phyloP scores from a whole-genome alignment of 2,113 vertebrate genomes.

The Andinoacara biseriatus region DNA sequence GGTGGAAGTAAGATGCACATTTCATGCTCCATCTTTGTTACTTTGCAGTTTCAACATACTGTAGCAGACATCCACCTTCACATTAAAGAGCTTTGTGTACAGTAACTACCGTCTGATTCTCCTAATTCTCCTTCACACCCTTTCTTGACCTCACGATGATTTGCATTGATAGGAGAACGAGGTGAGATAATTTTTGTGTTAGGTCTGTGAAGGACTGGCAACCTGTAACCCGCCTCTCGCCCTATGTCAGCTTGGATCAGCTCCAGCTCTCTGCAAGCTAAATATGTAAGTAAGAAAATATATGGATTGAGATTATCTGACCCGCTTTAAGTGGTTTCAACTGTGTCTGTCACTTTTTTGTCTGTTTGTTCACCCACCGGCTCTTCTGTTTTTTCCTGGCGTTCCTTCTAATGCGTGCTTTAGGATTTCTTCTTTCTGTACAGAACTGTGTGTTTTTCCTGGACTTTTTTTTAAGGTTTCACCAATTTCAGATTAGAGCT shows the following conservation, averaged over 20 bases:
- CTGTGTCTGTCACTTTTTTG: neutral
- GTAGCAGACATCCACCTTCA: too few species aligned
- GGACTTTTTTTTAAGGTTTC: neutral
- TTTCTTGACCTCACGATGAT: neutral
- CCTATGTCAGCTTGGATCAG: neutral
- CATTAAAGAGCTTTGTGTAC: too few species aligned
- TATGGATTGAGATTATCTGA: neutral
- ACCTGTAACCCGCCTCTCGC: neutral
- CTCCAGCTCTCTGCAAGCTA: fast-evolving
- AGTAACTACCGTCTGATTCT: neutral
- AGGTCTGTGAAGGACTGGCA: neutral
- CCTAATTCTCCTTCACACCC: neutral
- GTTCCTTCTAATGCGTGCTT: neutral
- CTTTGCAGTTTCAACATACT: too few species aligned
- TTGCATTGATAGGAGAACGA: neutral
- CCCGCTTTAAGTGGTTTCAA: neutral
- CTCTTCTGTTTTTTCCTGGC: neutral
- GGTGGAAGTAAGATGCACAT: too few species aligned
- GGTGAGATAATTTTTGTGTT: neutral
- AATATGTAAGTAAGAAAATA: neutral
- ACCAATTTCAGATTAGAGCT: neutral
- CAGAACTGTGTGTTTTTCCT: neutral
- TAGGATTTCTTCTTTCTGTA: neutral
- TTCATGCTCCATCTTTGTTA: too few species aligned
- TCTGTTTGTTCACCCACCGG: neutral